Base-by-base conservation (phyloP, 1,140 invertebrate species). In the Mya arenaria region DNA sequence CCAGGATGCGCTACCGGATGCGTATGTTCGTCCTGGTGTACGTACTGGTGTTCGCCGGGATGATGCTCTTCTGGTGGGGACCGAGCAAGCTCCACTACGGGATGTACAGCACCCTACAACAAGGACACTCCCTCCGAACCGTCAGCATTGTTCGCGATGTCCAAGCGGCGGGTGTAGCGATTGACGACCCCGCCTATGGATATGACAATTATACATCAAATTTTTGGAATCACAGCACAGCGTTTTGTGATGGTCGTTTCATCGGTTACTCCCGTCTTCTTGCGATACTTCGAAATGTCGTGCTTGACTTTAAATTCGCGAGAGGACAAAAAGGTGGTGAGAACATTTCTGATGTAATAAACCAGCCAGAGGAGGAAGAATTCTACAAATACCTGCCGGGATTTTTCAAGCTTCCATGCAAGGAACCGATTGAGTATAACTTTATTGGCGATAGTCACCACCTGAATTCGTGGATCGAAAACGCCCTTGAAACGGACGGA, bases 321-420 rank as follows among this genome's bases (percentile, higher is more conserved):
- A 37, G 25, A 17, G 81, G 80, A 4, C 74, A 63, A 13, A 65
- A 73, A 77, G 91, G 90, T 0, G 91, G 91, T 17, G 91, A 92
- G 69, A 71, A 84, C 23, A 82, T 91, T 17, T 74, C 77, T 1
- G 63, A 78, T 2, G 91, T 92, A 6, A 69, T 89, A 39, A 89
- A 90, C 39, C 91, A 92, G 77, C 39, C 52, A 8, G 90, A 91
- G 71, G 25, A 82, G 23, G 74, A 68, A 0, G 91, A 92, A 72
- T 91, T 89, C 63, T 73, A 87, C 4, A 77, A 68, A 8, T 65
- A 87, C 0, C 36, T 84, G 25, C 19, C 39, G 10, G 90, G 89
- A 17, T 90, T 82, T 71, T 91, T 91, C 60, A 82, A 52, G 10
- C 15, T 88, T n/a, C 30, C 68, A 2, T 90, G 90, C 72, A 36